Evolutionary conservation across 1,140 invertebrate species (phyloP).

Genomic region (Drosophila pandora): DNA sequence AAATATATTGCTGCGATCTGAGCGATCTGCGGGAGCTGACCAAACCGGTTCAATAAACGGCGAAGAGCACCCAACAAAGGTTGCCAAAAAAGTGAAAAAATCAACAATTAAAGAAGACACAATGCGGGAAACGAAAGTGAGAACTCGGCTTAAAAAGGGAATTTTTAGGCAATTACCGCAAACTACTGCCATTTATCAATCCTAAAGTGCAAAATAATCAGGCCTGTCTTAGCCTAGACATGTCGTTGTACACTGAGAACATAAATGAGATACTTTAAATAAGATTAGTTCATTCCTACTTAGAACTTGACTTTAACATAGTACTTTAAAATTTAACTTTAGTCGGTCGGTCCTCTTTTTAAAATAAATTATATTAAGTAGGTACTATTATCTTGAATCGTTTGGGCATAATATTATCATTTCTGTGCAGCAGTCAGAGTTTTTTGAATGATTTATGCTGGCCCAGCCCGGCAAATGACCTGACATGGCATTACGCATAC

Average conservation of each 20-base stretch:
- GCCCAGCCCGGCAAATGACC: slow-evolving; percentile 13
- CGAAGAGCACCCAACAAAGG: slow-evolving; percentile 58
- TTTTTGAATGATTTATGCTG: slow-evolving; percentile 29
- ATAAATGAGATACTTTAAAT: not conserved
- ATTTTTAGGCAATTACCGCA: slow-evolving; percentile 61
- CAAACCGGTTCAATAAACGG: slow-evolving; percentile 73
- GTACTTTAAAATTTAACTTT: not conserved
- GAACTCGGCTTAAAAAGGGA: slow-evolving; percentile 34
- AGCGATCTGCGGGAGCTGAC: slow-evolving; percentile 55
- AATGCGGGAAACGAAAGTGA: slow-evolving; percentile 50
- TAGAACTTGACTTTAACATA: too few relatives aligned
- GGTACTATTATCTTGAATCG: too few relatives aligned
- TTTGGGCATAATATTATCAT: not conserved
- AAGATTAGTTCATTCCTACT: not conserved
- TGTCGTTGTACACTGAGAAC: slow-evolving; percentile 7
- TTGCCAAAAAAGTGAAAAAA: slow-evolving; percentile 33
- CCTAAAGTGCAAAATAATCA: slow-evolving; percentile 62
- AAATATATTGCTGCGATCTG: slow-evolving; percentile 35
- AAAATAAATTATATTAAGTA: too few relatives aligned
- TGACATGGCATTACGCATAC: slow-evolving; percentile 60
- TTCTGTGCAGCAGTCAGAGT: slow-evolving; percentile 6
- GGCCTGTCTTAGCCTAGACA: slow-evolving; percentile 31
- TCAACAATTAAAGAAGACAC: slow-evolving; percentile 36
- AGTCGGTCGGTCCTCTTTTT: too few relatives aligned
- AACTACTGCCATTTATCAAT: slow-evolving; percentile 62